A percentile compares a stretch with the other conserved stretches of the same genome.
Conservation (phyloP, 2,888 invertebrate genomes). For the Mycalesis mineus region DNA sequence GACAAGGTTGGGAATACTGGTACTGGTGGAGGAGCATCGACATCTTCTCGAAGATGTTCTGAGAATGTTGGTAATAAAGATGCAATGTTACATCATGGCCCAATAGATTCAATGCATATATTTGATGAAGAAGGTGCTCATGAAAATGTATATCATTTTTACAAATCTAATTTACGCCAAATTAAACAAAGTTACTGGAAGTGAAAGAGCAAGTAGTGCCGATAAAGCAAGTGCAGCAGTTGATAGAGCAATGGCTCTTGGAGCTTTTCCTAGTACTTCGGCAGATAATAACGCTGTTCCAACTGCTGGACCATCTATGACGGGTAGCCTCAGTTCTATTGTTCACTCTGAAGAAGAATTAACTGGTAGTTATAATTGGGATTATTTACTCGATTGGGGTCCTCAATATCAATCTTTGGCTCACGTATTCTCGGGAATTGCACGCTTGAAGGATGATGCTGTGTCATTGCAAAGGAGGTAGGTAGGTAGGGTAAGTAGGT, state of each 20-base stretch:
- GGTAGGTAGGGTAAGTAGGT: too few species aligned
- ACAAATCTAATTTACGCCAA: conserved; percentile 96
- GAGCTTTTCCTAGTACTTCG: conserved; percentile 82
- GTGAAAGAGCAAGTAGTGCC: conserved; percentile 84
- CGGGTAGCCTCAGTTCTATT: conserved; percentile 93
- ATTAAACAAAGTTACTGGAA: conserved; percentile 89
- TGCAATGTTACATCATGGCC: conserved; percentile 81
- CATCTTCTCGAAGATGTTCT: conserved; percentile 82
- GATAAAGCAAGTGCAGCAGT: conserved; percentile 84
- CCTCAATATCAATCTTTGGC: conserved; percentile 98
- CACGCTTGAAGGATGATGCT: conserved; percentile 95
- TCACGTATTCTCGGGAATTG: conserved; percentile 98
- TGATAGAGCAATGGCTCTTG: conserved; percentile 83
- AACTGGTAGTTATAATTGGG: conserved; percentile 98
- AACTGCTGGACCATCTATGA: conserved; percentile 89
- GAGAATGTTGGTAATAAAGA: conserved; percentile 83
- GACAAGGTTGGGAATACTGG: conserved; percentile 93
- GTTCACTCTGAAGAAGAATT: conserved; percentile 98
- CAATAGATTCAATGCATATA: conserved; percentile 91
- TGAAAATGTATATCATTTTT: conserved; percentile 92
- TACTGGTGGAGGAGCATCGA: conserved; percentile 81
- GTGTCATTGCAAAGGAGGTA: conserved; percentile 91
- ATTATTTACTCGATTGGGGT: conserved; percentile 96
- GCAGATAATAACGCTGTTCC: conserved; percentile 80
- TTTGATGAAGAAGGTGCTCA: conserved; percentile 93